Evolutionary conservation across 2,113 vertebrate species (phyloP), one percentile per base, ranked within the genome.

Genomic region (Sturnira hondurensis): DNA sequence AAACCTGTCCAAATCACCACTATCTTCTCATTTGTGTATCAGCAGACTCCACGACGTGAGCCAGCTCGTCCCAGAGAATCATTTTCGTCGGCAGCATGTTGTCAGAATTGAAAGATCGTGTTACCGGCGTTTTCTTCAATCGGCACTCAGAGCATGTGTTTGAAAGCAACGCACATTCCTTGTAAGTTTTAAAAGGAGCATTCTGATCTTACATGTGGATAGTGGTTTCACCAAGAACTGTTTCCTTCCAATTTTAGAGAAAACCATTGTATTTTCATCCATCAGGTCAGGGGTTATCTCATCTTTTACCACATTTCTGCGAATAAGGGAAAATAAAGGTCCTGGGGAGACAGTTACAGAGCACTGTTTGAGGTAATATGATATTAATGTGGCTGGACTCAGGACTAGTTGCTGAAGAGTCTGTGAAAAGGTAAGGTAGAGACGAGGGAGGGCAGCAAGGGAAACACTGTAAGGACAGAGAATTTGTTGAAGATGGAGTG

Each of bases 281-380:
- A 78, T 45, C 58, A 85, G 17, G 45, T 71, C 38, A 67, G 24
- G 38, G n/a, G 84, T 13, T 52, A 4, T 65, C 91, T 96, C 81
- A 68, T 71, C 71, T 80, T 77, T 94, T 93, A 80, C 31, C 68
- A 94, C 76, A 38, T 81, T 77, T 87, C 76, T 71, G 52, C 36
- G 54, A 97, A 95, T 58, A 81, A 83, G 70, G 36, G 73, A 52
- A 88, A 81, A 58, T 63, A 92, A 97, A 97, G 84, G 87, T 87
- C 91, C 87, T 2, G 33, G 24, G 6, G 52, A 90, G 76, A 92
- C 50, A 80, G 74, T 71, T 73, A 61, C 52, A 89, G 86, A 87
- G n/a, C 19, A 74, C 19, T 50, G 31, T 91, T 86, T 89, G 73
- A 73, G 80, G 47, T 74, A 26, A 71, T 97, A 45, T 94, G 94